Evolutionary conservation across 2,888 invertebrate species (phyloP), one percentile per base, ranked within the genome.

Genomic region (Capitulum mitella): DNA sequence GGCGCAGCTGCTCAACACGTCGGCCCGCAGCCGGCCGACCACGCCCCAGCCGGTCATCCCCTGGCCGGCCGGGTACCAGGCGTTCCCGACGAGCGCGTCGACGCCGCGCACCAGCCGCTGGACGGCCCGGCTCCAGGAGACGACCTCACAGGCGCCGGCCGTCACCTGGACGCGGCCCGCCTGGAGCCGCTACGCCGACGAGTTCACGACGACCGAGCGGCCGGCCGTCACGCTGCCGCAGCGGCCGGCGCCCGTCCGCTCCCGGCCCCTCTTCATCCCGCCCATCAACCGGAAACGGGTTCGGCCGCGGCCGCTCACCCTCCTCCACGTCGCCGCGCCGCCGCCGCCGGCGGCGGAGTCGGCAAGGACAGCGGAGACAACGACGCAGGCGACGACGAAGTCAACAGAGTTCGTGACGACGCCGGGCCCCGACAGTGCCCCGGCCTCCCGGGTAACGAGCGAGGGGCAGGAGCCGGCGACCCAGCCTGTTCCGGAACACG

Each of bases 171-270:
- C 40, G 6, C n/a, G n/a, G 16, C 26, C 70, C 6, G 70, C 70
- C 40, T 70, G 70, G 70, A 70, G 70, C 40, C 37, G 37, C 22
- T 70, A 70, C 40, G 70, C 70, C 3, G 40, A 70, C 26, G 70
- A 70, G 70, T 70, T 70, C 37, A 70, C 70, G 26, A 70, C 70
- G 26, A 70, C 70, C 10, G 22, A 26, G 40, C 10, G 26, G 29
- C 70, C 70, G 37, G 2, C 51, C 1, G 26, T 26, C 40, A 70
- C 40, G 1, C 37, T 14, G 26, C 0, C 40, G 37, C 37, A 37
- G 8, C 5, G n/a, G 10, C n/a, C n/a, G n/a, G 12, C 1, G n/a
- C 10, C 26, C 26, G 26, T 22, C 26, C 70, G 70, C 37, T 70
- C 37, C 10, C 70, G 70, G 6, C 70, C 70, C 2, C 22, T 37